These are phyloP conservation scores for Catharus fuscescens DNA, from an alignment of 2,113 vertebrate genomes.

Conservation along the genomic window DNA sequence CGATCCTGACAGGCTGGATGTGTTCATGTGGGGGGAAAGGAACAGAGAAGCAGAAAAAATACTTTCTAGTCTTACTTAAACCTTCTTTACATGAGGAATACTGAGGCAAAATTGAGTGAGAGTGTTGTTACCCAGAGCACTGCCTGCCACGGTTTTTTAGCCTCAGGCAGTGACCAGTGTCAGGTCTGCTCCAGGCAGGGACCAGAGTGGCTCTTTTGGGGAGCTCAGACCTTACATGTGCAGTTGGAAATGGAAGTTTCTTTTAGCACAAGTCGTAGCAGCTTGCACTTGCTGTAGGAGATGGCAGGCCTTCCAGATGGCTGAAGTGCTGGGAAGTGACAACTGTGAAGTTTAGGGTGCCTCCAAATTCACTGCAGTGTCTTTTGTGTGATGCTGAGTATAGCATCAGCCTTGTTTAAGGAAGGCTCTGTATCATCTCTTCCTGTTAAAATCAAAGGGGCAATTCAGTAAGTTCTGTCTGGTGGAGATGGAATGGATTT, in stretches of 20 bases:
- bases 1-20: neutral
- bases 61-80: neutral
- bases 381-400: slow-evolving; percentile 19
- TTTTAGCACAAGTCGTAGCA: slow-evolving; percentile 47
- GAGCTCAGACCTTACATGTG: neutral
- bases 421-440: neutral
- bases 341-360: slow-evolving; percentile 63
- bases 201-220: neutral
- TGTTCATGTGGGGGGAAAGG: neutral
- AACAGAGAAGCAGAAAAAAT: neutral
- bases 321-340: slow-evolving; percentile 36
- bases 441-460: slow-evolving; percentile 25
- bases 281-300: slow-evolving; percentile 46
- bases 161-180: neutral
- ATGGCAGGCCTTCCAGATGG: slow-evolving; percentile 58
- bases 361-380: slow-evolving; percentile 47
- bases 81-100: neutral
- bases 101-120: neutral
- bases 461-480: neutral
- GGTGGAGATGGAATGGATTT: neutral
- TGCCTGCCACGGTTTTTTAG: neutral
- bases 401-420: slow-evolving; percentile 47
- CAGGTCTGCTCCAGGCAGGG: neutral
- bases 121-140: accelerated
- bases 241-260: slow-evolving; percentile 25